These are phyloP conservation scores for Phoeniculus purpureus DNA, from an alignment of 2,797 vertebrate genomes.

Conservation along the genomic window DNA sequence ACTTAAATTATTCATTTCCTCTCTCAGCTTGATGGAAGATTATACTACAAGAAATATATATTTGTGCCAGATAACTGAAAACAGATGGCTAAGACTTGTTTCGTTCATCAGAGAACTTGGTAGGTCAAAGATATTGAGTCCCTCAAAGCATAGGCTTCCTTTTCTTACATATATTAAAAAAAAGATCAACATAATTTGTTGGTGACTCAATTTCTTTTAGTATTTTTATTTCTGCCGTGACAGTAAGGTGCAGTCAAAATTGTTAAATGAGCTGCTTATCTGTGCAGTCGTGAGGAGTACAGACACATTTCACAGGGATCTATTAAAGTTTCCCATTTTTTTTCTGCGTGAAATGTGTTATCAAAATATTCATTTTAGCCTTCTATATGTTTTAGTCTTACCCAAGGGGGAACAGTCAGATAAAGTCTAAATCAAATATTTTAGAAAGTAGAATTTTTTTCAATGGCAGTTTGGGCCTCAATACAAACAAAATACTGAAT, in stretches of 20 bases:
- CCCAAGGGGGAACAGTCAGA: neutral
- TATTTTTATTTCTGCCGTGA: neutral
- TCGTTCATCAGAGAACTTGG: slow-evolving; percentile 6
- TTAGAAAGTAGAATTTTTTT: neutral
- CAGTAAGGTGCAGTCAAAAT: neutral
- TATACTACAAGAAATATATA: neutral
- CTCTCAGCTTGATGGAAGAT: slow-evolving; percentile 53
- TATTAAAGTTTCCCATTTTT: neutral
- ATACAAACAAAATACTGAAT: neutral
- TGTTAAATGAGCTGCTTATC: neutral
- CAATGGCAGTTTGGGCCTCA: neutral
- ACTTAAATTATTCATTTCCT: slow-evolving; percentile 64
- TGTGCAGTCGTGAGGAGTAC: neutral
- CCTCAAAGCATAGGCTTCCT: neutral
- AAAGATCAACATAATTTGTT: neutral
- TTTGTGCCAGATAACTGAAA: slow-evolving; percentile 42
- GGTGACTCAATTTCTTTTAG: neutral
- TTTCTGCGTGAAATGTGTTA: neutral
- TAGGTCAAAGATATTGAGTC: neutral
- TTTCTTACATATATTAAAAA: neutral
- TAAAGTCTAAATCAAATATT: neutral
- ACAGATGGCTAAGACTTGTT: slow-evolving; percentile 50
- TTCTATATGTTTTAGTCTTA: neutral
- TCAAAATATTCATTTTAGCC: neutral
- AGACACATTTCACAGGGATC: neutral